These are phyloP conservation scores for Cactoblastis cactorum DNA, from an alignment of 2,888 invertebrate genomes.

Conservation along the genomic window DNA sequence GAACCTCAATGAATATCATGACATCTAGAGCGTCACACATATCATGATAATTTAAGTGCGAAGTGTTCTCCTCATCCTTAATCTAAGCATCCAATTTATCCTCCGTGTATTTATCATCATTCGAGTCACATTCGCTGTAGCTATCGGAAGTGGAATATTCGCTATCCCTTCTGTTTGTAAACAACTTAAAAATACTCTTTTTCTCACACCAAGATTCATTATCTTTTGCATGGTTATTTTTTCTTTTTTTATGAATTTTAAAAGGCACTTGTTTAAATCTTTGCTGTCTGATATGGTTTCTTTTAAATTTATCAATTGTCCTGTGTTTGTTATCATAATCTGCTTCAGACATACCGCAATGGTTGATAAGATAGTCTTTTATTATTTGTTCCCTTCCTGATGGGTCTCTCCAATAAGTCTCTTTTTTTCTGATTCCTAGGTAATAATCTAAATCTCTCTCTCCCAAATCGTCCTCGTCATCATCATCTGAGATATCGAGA, in stretches of 20 bases:
- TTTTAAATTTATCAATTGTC: slow-evolving; percentile 36
- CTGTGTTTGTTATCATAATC: slow-evolving; percentile 59
- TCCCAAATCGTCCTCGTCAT: slow-evolving; percentile 50
- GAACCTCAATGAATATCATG: slow-evolving; percentile 15
- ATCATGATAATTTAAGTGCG: slow-evolving; percentile 34
- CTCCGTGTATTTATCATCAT: slow-evolving; percentile 31
- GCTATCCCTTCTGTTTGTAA: slow-evolving; percentile 56
- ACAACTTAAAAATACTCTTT: slow-evolving; percentile 59
- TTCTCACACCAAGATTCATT: slow-evolving; percentile 63
- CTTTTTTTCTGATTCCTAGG: slow-evolving; percentile 60
- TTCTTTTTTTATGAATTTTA: slow-evolving; percentile 61
- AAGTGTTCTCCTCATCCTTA: slow-evolving; percentile 29
- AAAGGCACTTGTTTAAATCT: slow-evolving; percentile 68
- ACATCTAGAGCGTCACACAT: slow-evolving; percentile 21
- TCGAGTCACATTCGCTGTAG: slow-evolving; percentile 69
- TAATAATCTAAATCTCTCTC: slow-evolving; percentile 67
- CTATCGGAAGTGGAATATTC: slow-evolving; percentile 66
- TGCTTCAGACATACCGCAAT: slow-evolving; percentile 62
- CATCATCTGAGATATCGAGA: slow-evolving; percentile 23
- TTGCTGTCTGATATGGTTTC: slow-evolving; percentile 40
- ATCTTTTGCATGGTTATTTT: slow-evolving; percentile 42
- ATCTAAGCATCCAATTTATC: slow-evolving; percentile 23
- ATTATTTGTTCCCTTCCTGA: slow-evolving; percentile 61
- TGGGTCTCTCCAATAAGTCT: slow-evolving; percentile 65
- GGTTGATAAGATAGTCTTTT: slow-evolving; percentile 65